Conservation (phyloP, 2,888 invertebrate genomes). For the Drymonia ruficornis region DNA sequence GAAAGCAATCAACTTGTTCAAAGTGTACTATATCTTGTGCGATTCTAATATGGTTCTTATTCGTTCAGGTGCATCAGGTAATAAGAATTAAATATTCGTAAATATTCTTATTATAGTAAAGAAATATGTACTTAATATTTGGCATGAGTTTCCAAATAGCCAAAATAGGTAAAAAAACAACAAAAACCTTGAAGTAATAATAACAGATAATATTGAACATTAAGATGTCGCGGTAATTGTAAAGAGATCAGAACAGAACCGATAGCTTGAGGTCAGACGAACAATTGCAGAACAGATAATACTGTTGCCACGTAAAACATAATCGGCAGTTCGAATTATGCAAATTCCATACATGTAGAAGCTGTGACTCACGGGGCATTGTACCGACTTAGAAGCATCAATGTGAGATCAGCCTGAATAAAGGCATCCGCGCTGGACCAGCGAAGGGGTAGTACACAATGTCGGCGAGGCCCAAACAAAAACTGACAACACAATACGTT, state of each 20-base stretch:
- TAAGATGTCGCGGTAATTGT: background rate
- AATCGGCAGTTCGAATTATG: conserved; percentile 40
- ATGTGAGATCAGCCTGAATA: conserved; percentile 80
- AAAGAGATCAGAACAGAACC: conserved; percentile 2
- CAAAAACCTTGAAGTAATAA: background rate
- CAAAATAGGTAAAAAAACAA: too few species aligned
- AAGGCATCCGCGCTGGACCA: conserved; percentile 75
- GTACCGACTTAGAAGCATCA: conserved; percentile 76
- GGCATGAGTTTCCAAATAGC: too few species aligned
- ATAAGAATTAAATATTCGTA: too few species aligned
- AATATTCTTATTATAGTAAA: too few species aligned
- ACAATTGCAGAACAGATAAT: conserved; percentile 7
- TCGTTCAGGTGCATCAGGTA: background rate
- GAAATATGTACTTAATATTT: too few species aligned
- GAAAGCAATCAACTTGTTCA: background rate
- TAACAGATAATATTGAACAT: background rate
- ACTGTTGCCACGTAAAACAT: conserved; percentile 21
- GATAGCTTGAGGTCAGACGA: background rate
- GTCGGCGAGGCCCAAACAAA: conserved; percentile 82
- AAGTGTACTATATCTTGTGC: background rate
- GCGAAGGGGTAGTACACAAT: conserved; percentile 80
- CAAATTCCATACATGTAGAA: conserved; percentile 49
- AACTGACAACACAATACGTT: conserved; percentile 82
- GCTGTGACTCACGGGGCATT: conserved; percentile 67
- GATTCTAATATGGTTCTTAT: background rate